Conservation (phyloP, 2,797 vertebrate species). For the Channa striata region DNA sequence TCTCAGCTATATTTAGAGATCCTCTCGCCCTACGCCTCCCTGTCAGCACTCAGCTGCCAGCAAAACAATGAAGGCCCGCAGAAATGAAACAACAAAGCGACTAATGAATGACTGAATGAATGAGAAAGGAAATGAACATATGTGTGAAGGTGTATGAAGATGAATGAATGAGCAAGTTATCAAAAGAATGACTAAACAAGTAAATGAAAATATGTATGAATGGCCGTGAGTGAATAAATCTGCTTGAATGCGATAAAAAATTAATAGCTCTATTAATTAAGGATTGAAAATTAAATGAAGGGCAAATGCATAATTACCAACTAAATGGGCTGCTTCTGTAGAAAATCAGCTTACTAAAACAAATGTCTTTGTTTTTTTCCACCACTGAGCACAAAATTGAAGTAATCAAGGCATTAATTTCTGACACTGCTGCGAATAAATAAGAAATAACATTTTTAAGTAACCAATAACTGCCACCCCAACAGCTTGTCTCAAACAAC, state of each 20-base stretch:
- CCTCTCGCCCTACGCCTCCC: conserved; percentile 51
- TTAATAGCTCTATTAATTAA: conserved; percentile 41
- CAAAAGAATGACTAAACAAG: background rate
- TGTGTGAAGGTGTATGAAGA: background rate
- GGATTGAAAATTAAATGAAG: conserved; percentile 45
- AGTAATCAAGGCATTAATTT: conserved; percentile 47
- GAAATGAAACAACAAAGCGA: conserved; percentile 37
- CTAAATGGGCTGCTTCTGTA: conserved; percentile 40
- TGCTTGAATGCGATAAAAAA: conserved; percentile 25
- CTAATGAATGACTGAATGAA: conserved; percentile 23
- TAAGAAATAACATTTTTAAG: conserved; percentile 39
- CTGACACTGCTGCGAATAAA: conserved; percentile 42
- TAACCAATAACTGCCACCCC: conserved; percentile 22
- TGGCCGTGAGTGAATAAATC: conserved; percentile 24
- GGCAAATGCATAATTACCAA: conserved; percentile 24
- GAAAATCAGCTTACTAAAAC: conserved; percentile 36
- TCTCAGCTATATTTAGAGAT: conserved; percentile 76
- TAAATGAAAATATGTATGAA: background rate
- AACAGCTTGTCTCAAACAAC: conserved; percentile 31
- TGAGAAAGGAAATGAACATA: background rate
- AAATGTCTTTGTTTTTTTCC: conserved; percentile 40
- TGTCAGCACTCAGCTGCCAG: conserved; percentile 55
- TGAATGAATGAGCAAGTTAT: background rate
- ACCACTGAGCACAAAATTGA: conserved; percentile 39
- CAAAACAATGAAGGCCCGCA: conserved; percentile 53